Base-by-base conservation (phyloP, 2,888 invertebrate genomes). In the Pomacea canaliculata region DNA sequence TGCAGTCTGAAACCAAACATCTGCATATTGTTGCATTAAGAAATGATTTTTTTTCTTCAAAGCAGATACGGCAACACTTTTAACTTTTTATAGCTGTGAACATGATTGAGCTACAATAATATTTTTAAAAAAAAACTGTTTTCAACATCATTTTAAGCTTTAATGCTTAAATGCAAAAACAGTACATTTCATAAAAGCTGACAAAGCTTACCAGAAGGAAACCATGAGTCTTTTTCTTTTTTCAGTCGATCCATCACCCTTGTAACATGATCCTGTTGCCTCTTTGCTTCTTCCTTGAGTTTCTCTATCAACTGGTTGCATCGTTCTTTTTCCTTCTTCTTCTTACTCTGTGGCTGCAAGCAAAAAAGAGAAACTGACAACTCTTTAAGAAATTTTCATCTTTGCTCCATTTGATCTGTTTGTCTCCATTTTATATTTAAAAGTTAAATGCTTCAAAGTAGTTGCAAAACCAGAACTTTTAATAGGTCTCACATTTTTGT, bases 241-340 rank as follows among this genome's bases (percentile, higher is more conserved):
- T 92, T 92, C 27, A 94, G 89, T 71, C 93, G 88, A 12, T 93
- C 92, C 87, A 94, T 92, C 70, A 99, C 97, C 89, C 96, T 94
- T 76, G 95, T 94, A 51, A 97, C 97, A 92, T 99, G 99, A 87
- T 97, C 97, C 81, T 94, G 94, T 90, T 99, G 99, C 69, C 96
- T 95, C 80, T 95, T 95, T 83, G 95, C 95, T 92, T 99, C 99
- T 86, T 99, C 98, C 91, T 95, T 94, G 18, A 99, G 91, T 90
- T 98, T 98, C 74, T 97, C 97, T 86, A 97, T 95, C 71, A 99
- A 92, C 0, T 95, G 95, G 77, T 94, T 94, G 86, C 95, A 96
- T 3, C 97, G 93, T 88, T 99, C 99, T 85, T 96, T 95, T 88
- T 99, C 99, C 89, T 98, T 98, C 90, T 97, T 97, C 76, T 95